phyloP scores from a whole-genome alignment of 92 coral and sea anemone genomes.

The Siderastrea siderea region DNA sequence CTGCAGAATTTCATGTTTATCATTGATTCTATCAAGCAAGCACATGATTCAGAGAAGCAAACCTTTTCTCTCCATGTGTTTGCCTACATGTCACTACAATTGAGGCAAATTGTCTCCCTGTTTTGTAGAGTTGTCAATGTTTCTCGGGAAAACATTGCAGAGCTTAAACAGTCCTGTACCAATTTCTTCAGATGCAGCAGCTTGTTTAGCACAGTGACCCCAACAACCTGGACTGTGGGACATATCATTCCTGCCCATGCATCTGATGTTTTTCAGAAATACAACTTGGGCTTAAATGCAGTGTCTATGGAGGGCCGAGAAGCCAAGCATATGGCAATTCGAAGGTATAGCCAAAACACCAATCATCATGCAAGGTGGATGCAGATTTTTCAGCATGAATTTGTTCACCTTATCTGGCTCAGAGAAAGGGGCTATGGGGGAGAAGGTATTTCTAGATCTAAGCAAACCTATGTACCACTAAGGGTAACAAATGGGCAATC shows the following conservation, averaged over 20 bases:
- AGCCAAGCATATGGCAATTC: conserved; percentile 67
- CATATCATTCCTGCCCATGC: conserved; percentile 53
- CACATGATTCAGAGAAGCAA: conserved; percentile 47
- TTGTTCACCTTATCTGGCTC: conserved; percentile 69
- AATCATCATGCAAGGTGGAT: conserved; percentile 58
- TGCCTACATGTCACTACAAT: conserved; percentile 51
- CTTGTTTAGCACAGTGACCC: conserved; percentile 55
- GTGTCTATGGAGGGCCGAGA: conserved; percentile 72
- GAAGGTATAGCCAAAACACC: conserved; percentile 59
- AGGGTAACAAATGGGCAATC: conserved; percentile 71
- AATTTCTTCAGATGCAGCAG: conserved; percentile 53
- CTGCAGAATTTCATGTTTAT: conserved; percentile 56
- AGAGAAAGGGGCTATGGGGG: conserved; percentile 72
- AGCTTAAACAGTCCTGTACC: conserved; percentile 48
- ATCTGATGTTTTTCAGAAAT: conserved; percentile 63
- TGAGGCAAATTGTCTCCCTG: conserved; percentile 55
- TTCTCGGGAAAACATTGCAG: conserved; percentile 50
- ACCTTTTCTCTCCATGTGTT: conserved; percentile 56
- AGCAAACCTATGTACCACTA: conserved; percentile 69
- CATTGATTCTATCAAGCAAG: conserved; percentile 52
- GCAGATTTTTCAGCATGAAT: conserved; percentile 74
- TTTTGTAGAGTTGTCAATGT: conserved; percentile 55
- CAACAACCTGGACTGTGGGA: conserved; percentile 46
- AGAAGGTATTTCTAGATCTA: conserved; percentile 35
- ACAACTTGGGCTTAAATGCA: conserved; percentile 59